Evolutionary conservation across 2,113 vertebrate genomes (phyloP), one percentile per base, ranked within the genome.

Genomic region (Delphinapterus leucas): DNA sequence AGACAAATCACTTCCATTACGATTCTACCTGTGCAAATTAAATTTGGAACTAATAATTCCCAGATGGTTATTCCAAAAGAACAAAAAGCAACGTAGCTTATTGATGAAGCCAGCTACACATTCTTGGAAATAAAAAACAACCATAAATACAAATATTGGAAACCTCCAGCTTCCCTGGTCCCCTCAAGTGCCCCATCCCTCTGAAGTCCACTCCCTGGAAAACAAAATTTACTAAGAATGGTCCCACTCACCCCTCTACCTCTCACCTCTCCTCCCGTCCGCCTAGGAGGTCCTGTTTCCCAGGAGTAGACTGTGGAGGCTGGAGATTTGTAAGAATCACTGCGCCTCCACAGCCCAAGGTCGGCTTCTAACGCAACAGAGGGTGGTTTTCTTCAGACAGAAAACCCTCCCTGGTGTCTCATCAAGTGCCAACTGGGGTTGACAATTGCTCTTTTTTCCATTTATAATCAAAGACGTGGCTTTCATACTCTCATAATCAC

Each of bases 1-100:
- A 83, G 26, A 53, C n/a, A 90, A 81, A 71, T 85, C 25, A 44
- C 28, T 94, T 67, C 20, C 31, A 36, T 93, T 21, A 76, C n/a
- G 49, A 65, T 36, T 74, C 44, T 73, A 95, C 79, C 88, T 84
- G 10, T 49, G 36, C 70, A 83, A 55, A 79, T 87, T 61, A 63
- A 68, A 88, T 68, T 83, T 61, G 41, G 33, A 74, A 13, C 13
- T 74, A 90, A 49, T 67, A 61, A 71, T 79, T 58, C 63, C 61
- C 84, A 83, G 77, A 63, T 17, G n/a, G 11, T 41, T 73, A 7
- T 58, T 49, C 58, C 44, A 1, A 53, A 77, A 77, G 47, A 1
- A 33, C 47, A 76, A 68, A 8, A 20, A 33, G 33, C 44, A 79
- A 23, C 38, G 25, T 61, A 65, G 11, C 61, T 82, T 79, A 58